Evolutionary conservation across 1,140 invertebrate genomes (phyloP), one percentile per base, ranked within the genome.

Genomic region (Listronotus bonariensis): DNA sequence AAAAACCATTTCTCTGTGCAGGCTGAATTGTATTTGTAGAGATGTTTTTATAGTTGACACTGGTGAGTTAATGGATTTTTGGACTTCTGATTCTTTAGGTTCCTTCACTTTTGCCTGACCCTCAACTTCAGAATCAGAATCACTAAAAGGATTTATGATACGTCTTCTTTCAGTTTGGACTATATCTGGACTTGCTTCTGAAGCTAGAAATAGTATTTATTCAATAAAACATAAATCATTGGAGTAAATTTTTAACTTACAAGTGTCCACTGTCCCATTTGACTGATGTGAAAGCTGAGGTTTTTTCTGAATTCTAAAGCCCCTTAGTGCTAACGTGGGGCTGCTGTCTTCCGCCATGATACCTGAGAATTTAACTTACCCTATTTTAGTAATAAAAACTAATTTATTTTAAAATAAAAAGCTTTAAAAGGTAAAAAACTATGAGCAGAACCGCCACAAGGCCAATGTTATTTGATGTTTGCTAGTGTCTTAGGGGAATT

Each of bases 101-200:
- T 36, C 26, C 36, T 41, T 41, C 36, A 36, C 51, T 43, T 31
- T 67, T 57, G 36, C 52, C 18, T 64, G 57, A 46, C 51, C 55
- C 41, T 76, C 75, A 57, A 66, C 56, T 54, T 77, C 76, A 0
- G 77, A 76, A 68, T 78, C 76, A 11, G 72, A 73, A 68, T 78
- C 76, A 34, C 70, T 67, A 45, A 74, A 67, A 17, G 68, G 63
- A 40, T 71, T 67, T 12, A 75, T 69, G 18, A 69, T 66, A 52
- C 62, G 56, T 36, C 48, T 68, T 52, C 55, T 40, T 26, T 48
- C 53, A 32, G 48, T 9, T 32, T 43, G 10, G 9, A 15, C 6
- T 3, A 31, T 20, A 40, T 12, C 38, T 6, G 58, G 36, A 20
- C 40, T 59, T 14, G 15, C 48, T 31, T 58, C 52, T 40, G 45